Evolutionary conservation across 2,888 invertebrate species (phyloP), one percentile per base, ranked within the genome.

Genomic region (Clusia tigrina): DNA sequence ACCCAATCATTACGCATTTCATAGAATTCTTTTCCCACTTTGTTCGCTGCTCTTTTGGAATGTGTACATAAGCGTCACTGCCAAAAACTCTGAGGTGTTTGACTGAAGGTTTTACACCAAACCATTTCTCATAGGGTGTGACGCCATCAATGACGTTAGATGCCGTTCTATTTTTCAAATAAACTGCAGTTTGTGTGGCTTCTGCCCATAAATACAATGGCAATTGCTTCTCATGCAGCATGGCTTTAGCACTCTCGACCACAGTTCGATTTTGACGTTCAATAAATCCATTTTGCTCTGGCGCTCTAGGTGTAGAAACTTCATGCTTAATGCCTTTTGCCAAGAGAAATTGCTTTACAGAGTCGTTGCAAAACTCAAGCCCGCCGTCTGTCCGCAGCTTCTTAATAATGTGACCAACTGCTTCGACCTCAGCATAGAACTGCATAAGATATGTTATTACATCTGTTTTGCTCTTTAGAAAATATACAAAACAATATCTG

Each of bases 191-290:
- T 9, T 72, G 69, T 0, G 78, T 72, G 0, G 80, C 80, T 67
- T 81, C 81, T 18, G 78, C 78, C 80, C 80, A 81, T 2, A 79
- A 63, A 57, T 38, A 57, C 10, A 23, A n/a, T 15, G 52, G 38
- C 10, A 57, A 2, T 15, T 57, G 12, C 25, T 10, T 62, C 63
- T 56, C 26, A 54, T 60, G 59, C 15, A 64, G 20, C 64, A 67
- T 67, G 1, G 60, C 54, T 52, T 61, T 59, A 15, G 60, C 63
- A 20, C 54, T 22, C 58, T 62, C 58, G 15, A 66, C 57, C 10
- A 66, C 23, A 15, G 66, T 63, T 15, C 54, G 12, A 23, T 63
- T 66, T 52, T 63, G 61, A 32, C 54, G 25, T 38, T 66, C 63
- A 12, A 57, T 59, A 3, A 32, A 54, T 6, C 61, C 60, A 51